Base-by-base conservation (phyloP, 2,888 invertebrate species). In the Phlogophora meticulosa region DNA sequence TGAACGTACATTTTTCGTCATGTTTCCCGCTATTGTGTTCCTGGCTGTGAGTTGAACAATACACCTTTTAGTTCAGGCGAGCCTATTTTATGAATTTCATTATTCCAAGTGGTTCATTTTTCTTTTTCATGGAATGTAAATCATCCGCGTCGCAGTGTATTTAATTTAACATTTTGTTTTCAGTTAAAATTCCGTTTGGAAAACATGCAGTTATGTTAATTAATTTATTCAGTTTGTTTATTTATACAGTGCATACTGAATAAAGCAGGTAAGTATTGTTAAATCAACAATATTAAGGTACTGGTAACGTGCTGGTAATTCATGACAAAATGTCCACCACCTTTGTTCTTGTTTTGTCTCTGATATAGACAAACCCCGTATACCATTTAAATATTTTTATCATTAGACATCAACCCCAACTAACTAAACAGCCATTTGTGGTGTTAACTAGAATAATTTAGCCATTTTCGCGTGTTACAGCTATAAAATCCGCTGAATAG, bases 361-460 rank as follows among this genome's bases (percentile, higher is more conserved):
- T 38, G 7, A n/a, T 2, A 49, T n/a, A 17, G n/a, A 45, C 17
- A 22, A 36, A 36, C n/a, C 28, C 17, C 45, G 28, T 32, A 48
- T 34, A 55, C 24, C 7, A 65, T 74, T 74, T 71, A 36, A 67
- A 61, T 75, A 49, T 72, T 69, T 70, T 56, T 65, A 46, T 61
- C 22, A 38, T 34, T 53, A 45, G 52, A 71, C 32, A 59, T 55
- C 56, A 73, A 32, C 22, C 62, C 51, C 36, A 65, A 75, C 52
- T 58, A 52, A 61, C 69, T 46, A 59, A 70, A 77, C 57, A 76
- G 70, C 77, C 72, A 78, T 75, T 81, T 48, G 73, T 76, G 72
- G 77, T 82, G 79, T 74, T 82, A 76, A 80, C 63, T 80, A 81
- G 82, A 83, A 87, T 87, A 87, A 84, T 86, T 85, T 76, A 42